Base-by-base conservation (phyloP, 1,140 invertebrate species). In the Zophobas morio region DNA sequence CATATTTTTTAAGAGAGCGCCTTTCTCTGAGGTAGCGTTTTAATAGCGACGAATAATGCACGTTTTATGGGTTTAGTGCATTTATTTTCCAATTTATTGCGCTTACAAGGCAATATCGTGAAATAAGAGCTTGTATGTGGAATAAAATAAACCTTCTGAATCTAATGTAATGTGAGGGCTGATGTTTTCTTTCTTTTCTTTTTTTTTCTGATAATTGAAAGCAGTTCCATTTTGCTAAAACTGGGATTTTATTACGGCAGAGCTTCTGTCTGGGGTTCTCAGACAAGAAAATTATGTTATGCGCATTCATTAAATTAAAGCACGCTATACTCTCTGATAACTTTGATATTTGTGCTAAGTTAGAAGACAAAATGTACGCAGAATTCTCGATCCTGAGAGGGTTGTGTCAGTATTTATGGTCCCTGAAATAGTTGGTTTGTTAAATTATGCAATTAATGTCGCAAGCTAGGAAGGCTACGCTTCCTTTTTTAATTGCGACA, bases 61-160 rank as follows among this genome's bases (percentile, higher is more conserved):
- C 60, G 40, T 66, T 51, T 66, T 66, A 66, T 42, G 39, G 60
- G 0, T 66, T 66, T 66, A 40, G 37, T 66, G 60, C 39, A 42
- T 66, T 66, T 66, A 66, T 66, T 66, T 66, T 66, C 39, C 60
- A 40, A 66, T 66, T 66, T 66, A 66, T 66, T 66, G 60, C 60
- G 37, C 60, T 42, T 40, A 40, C 60, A 42, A 40, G 39, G 39
- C 37, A 20, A n/a, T 37, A 37, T 8, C 57, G 37, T 57, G 54
- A 57, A 57, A 35, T 66, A 39, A 1, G 42, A 63, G 6, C 36
- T 0, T 63, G 35, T 37, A 40, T 37, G 49, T 6, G 20, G 20
- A 51, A 51, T 51, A 2, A 20, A 20, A 5, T 20, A 20, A 51
- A 51, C 8, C 42, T 46, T 46, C 3, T 8, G 42, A 8, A 46